Percentiles rank a stretch among this genome's conserved stretches.
phyloP scores from a whole-genome alignment of 2,113 vertebrate genomes.

The Coreoperca whiteheadi region DNA sequence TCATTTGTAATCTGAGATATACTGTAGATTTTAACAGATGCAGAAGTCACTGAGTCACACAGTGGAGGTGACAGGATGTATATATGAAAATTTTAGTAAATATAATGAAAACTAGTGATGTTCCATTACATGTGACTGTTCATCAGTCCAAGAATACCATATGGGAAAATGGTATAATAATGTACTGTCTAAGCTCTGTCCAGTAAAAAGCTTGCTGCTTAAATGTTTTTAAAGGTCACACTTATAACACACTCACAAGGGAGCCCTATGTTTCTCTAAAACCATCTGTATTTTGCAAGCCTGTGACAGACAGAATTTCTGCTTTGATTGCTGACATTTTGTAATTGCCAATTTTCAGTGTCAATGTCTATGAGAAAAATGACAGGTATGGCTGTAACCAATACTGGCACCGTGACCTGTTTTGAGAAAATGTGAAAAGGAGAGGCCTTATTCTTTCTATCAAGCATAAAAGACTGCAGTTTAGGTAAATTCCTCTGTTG shows the following conservation, averaged over 20 bases:
- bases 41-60: neutral
- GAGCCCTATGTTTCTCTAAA: conserved; percentile 26
- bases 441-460: conserved; percentile 15
- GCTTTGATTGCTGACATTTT: conserved; percentile 51
- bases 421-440: conserved; percentile 19
- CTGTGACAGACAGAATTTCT: conserved; percentile 45
- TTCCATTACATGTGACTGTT: neutral
- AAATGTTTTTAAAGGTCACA: conserved; percentile 29
- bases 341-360: conserved; percentile 63
- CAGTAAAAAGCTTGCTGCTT: neutral
- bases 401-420: conserved; percentile 4
- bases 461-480: neutral
- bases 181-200: neutral
- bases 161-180: neutral
- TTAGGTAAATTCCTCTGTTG: conserved; percentile 6
- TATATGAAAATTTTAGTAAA: neutral
- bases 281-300: conserved; percentile 36
- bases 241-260: neutral
- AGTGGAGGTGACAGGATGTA: neutral
- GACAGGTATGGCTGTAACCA: conserved; percentile 47
- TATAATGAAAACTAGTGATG: neutral
- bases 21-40: neutral
- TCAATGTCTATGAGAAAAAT: conserved; percentile 42
- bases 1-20: neutral
- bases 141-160: neutral